A percentile compares a stretch with the other conserved stretches of the same genome.
Conservation (phyloP, 2,797 vertebrate species). For the Ataeniobius toweri region DNA sequence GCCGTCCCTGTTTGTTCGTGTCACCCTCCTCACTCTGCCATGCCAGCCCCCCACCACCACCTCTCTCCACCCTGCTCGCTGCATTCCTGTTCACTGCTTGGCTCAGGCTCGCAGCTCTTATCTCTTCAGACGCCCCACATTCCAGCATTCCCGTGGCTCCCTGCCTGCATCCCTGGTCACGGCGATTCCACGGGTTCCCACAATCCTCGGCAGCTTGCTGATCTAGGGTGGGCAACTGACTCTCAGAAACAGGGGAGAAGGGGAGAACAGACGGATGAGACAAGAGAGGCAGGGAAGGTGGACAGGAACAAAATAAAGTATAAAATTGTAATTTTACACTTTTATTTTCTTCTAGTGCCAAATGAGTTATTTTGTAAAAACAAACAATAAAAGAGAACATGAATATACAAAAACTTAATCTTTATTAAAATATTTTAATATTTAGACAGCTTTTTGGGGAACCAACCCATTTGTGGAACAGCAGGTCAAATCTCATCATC, state of each 20-base stretch:
- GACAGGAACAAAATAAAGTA: slow-evolving; percentile 35
- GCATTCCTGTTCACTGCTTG: slow-evolving; percentile 70
- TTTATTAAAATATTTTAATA: slow-evolving; percentile 59
- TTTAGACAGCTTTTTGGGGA: slow-evolving; percentile 29
- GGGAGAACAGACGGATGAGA: slow-evolving; percentile 61
- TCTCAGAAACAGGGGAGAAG: slow-evolving; percentile 73
- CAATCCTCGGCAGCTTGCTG: slow-evolving; percentile 84
- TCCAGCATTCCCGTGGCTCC: slow-evolving; percentile 85
- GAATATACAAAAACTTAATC: slow-evolving; percentile 25
- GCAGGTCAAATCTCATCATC: slow-evolving; percentile 56
- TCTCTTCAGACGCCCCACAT: slow-evolving; percentile 86
- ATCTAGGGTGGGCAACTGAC: slow-evolving; percentile 82
- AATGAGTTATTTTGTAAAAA: slow-evolving; percentile 6
- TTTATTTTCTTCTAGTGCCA: neutral
- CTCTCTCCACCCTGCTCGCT: slow-evolving; percentile 35
- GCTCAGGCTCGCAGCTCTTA: slow-evolving; percentile 84
- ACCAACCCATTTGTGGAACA: slow-evolving; percentile 55
- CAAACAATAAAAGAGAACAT: neutral
- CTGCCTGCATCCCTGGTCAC: slow-evolving; percentile 87
- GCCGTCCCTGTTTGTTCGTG: slow-evolving; percentile 64
- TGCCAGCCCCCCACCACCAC: slow-evolving; percentile 13
- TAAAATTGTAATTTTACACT: slow-evolving; percentile 16
- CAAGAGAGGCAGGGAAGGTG: slow-evolving; percentile 39
- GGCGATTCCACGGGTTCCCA: slow-evolving; percentile 85
- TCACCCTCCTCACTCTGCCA: slow-evolving; percentile 68